Evolutionary conservation across 2,113 vertebrate genomes (phyloP), one percentile per base, ranked within the genome.

Genomic region (Cheilinus undulatus): DNA sequence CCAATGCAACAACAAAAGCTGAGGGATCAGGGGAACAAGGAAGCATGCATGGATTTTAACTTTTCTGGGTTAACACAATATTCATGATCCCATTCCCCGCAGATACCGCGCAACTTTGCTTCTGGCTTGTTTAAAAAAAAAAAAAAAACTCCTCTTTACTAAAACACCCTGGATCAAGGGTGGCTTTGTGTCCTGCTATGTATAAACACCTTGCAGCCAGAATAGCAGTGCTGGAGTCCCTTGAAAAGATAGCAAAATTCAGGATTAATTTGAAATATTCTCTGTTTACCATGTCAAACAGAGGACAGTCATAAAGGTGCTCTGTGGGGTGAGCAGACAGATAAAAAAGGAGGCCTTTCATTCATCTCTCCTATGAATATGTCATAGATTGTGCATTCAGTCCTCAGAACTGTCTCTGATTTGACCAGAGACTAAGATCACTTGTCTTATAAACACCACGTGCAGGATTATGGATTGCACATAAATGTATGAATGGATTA

Each of bases 341-440:
- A 40, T 20, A 58, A 58, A 65, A n/a, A 14, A 42, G 36, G 42
- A 69, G 45, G 15, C 28, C 20, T 59, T 48, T 50, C 19, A 69
- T 77, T 61, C 22, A 57, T 74, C 32, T 89, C 92, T 92, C 88
- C 90, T 90, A 92, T 94, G 90, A 94, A 95, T 93, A 90, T 91
- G 85, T 91, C 91, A 80, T 83, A 90, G 77, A 74, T 88, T 85
- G 19, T 80, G 90, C 89, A 40, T 52, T 91, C 83, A 81, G 54
- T 11, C 72, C 78, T 88, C 85, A 82, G 83, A 93, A 92, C 62
- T 42, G 30, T 83, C 88, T 75, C n/a, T 19, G 27, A 64, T 91
- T 91, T 92, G 70, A 80, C 88, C 78, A 42, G 88, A 86, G 89
- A 92, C 92, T 92, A 89, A 92, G 91, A 93, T 93, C 86, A 48